Evolutionary conservation across 1,140 invertebrate genomes (phyloP), one percentile per base, ranked within the genome.

Genomic region (Ephestia elutella): DNA sequence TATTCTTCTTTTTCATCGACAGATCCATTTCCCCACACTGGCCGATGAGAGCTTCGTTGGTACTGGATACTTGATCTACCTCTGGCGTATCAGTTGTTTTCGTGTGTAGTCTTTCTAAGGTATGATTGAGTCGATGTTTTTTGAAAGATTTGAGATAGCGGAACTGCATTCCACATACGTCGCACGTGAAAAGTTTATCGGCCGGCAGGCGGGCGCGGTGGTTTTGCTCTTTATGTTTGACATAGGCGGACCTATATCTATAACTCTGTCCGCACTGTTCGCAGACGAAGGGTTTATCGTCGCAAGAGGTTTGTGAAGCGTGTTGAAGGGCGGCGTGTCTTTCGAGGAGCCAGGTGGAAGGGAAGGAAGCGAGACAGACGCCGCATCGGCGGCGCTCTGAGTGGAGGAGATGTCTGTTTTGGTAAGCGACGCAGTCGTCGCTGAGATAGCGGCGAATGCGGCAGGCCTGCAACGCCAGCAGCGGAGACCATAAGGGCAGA

Each of bases 211-310:
- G 89, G 1, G 95, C 95, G 0, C 95, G 92, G 72, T 97, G 95
- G 73, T 96, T 96, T 82, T 96, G 95, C 76, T 96, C 95, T 49
- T 95, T 92, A 78, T 96, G 95, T 73, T 96, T 96, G 30, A 95
- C 93, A 82, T 96, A 97, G 7, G 95, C 95, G 17, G 95, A 96
- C 50, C 95, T 91, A 75, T 96, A 96, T 63, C 95, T 92, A 83
- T 97, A 97, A 70, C 94, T 95, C 71, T 97, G 95, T 8, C 95
- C 95, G 82, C 95, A 97, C 73, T 96, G 95, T 71, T 96, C 95
- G 87, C 95, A 97, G 9, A 95, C 95, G 86, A 96, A 96, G n/a
- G 95, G 95, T 73, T 96, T 97, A 78, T 96, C 95, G 67, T 95
- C 93, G 75, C 90, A 90, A n/a, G 83, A 70, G 0, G 62, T 78